A percentile compares a stretch with the other conserved stretches of the same genome.
These are phyloP conservation scores for Andrena bucephala DNA, from an alignment of 2,888 invertebrate genomes.

Conservation along the genomic window DNA sequence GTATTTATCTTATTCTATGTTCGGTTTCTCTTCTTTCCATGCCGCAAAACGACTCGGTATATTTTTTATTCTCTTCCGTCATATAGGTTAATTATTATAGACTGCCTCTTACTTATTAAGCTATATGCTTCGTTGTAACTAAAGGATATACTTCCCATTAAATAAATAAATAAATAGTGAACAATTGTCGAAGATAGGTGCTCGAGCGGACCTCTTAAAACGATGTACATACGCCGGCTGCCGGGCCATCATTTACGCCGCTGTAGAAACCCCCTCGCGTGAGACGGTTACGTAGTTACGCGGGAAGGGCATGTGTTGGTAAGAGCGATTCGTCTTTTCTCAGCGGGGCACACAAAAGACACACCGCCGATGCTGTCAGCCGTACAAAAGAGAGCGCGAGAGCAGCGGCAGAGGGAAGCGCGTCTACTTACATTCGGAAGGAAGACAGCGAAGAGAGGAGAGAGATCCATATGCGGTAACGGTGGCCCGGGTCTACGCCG, in stretches of 20 bases:
- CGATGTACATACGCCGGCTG: not conserved
- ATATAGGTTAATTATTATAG: too few relatives aligned
- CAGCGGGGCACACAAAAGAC: conserved; percentile 52
- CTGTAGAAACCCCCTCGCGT: conserved; percentile 10
- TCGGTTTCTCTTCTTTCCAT: too few relatives aligned
- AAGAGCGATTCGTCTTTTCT: conserved; percentile 56
- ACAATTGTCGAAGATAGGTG: not conserved
- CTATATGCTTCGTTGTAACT: too few relatives aligned
- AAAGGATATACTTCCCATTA: too few relatives aligned
- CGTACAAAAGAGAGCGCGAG: conserved; percentile 2
- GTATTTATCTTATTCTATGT: too few relatives aligned
- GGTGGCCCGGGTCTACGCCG: too few relatives aligned
- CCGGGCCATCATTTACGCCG: conserved; percentile 7
- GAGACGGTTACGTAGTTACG: not conserved
- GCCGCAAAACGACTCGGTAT: too few relatives aligned
- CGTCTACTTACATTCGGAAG: conserved; percentile 19
- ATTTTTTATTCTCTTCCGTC: too few relatives aligned
- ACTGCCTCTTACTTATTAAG: too few relatives aligned
- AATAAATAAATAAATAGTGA: too few relatives aligned
- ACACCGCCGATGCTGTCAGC: not conserved
- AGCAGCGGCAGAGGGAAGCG: not conserved
- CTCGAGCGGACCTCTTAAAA: conserved; percentile 21
- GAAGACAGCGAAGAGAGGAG: conserved; percentile 26
- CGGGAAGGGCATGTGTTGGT: conserved; percentile 34
- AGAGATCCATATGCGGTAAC: conserved; percentile 43